Conservation (phyloP, 1,140 invertebrate species). For the Hylyphantes graminicola region DNA sequence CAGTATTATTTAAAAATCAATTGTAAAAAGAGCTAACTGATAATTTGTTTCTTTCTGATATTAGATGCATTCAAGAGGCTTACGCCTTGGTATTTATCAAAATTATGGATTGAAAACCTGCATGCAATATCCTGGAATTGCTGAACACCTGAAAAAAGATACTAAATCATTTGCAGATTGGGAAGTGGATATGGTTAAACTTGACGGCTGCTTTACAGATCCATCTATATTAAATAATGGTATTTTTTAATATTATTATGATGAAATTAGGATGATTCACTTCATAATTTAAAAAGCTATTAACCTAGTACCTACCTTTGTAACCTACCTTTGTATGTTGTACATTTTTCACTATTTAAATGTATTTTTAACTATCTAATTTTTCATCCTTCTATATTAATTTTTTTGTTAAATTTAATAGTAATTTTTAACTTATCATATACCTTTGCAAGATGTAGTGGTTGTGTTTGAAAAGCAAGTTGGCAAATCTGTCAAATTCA, state of each 20-base stretch:
- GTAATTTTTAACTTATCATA: too few relatives aligned
- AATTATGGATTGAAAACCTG: slow-evolving; percentile 97
- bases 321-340: too few relatives aligned
- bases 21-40: too few relatives aligned
- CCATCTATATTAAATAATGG: slow-evolving; percentile 84
- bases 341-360: too few relatives aligned
- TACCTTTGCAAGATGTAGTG: too few relatives aligned
- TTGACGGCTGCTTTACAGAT: slow-evolving; percentile 94
- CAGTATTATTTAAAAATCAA: too few relatives aligned
- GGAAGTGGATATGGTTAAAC: slow-evolving; percentile 96
- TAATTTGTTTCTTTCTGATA: not conserved
- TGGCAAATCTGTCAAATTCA: too few relatives aligned
- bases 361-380: too few relatives aligned
- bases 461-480: too few relatives aligned
- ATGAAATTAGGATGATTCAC: not conserved
- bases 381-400: too few relatives aligned
- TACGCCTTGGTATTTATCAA: slow-evolving; percentile 98
- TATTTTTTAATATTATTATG: slow-evolving; percentile 60
- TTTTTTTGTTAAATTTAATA: too few relatives aligned
- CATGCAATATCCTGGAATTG: slow-evolving; percentile 89
- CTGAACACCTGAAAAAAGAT: slow-evolving; percentile 86
- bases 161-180: slow-evolving; percentile 94
- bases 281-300: not conserved
- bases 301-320: too few relatives aligned
- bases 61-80: slow-evolving; percentile 83